Evolutionary conservation across 2,797 vertebrate genomes (phyloP).

Genomic region (Pteropus rufus): DNA sequence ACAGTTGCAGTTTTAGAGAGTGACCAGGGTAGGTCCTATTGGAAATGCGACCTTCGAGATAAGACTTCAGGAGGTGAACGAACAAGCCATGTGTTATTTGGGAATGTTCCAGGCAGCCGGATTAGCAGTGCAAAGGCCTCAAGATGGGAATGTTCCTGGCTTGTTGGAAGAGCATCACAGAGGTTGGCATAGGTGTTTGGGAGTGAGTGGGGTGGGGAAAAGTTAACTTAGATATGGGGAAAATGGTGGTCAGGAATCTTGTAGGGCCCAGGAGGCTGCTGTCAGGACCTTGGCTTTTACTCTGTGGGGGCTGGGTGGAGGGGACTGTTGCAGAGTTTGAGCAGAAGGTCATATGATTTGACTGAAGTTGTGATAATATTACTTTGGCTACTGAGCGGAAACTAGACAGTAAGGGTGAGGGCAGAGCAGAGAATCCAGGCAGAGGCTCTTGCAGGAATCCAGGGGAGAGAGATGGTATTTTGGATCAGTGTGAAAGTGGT

Average conservation of each 20-base stretch:
- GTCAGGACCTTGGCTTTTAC: background rate
- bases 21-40: background rate
- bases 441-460: background rate
- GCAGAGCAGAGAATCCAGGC: background rate
- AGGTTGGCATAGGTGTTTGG: no score
- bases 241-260: rapidly evolving
- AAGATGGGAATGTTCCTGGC: background rate
- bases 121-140: no score
- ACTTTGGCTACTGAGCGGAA: background rate
- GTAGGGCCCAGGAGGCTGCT: background rate
- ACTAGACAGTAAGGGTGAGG: background rate
- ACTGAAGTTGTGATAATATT: background rate
- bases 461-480: background rate
- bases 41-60: background rate
- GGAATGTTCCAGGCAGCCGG: background rate
- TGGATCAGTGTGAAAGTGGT: background rate
- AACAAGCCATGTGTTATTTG: background rate
- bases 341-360: background rate
- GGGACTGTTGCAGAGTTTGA: background rate
- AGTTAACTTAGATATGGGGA: background rate
- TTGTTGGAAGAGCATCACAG: background rate
- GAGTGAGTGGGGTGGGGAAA: background rate
- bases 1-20: background rate
- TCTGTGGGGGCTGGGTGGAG: background rate
- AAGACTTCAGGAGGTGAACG: background rate